Evolutionary conservation across 2,888 invertebrate genomes (phyloP), one percentile per base, ranked within the genome.

Genomic region (Frankliniella fusca): DNA sequence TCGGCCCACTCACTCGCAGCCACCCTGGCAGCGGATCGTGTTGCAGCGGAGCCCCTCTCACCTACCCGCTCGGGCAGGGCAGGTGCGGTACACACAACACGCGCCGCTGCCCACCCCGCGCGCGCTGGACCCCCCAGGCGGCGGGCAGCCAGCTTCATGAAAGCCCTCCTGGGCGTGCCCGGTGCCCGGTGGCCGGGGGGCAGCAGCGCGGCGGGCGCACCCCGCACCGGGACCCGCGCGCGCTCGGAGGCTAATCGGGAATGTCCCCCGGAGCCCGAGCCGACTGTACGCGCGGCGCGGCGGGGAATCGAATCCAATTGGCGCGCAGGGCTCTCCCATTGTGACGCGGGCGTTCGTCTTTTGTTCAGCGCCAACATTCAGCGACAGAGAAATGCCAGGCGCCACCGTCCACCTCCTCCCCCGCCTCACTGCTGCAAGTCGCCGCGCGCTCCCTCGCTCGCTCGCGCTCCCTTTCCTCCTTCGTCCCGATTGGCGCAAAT

Each of bases 321-420:
- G 38, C 38, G 38, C 38, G 38, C 38, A 38, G 38, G 61, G 70
- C 70, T 61, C 38, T 5, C 61, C 70, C 70, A 76, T 76, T 76
- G 70, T 76, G 70, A 61, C 70, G 70, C 70, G n/a, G 70, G 70
- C 70, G 70, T 76, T 76, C 70, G 70, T 76, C 70, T 76, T 76
- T 76, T 76, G 70, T 76, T 76, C 70, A 76, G 70, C 70, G 70
- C 9, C 11, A 76, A 76, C 70, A 76, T 76, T 76, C 23, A 27
- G 70, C 27, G 11, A 76, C 70, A 1, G 70, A 76, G 70, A 61
- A 76, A 76, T 76, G 23, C 70, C 70, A 23, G 70, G 70, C 70
- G 23, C 70, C 23, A 27, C 7, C 27, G 10, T 61, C 61, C n/a
- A 7, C 61, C 15, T 18, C 15, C 54, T 54, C 12, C 54, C 54